Base-by-base conservation (phyloP, 2,888 invertebrate genomes). In the Erebia epiphron region DNA sequence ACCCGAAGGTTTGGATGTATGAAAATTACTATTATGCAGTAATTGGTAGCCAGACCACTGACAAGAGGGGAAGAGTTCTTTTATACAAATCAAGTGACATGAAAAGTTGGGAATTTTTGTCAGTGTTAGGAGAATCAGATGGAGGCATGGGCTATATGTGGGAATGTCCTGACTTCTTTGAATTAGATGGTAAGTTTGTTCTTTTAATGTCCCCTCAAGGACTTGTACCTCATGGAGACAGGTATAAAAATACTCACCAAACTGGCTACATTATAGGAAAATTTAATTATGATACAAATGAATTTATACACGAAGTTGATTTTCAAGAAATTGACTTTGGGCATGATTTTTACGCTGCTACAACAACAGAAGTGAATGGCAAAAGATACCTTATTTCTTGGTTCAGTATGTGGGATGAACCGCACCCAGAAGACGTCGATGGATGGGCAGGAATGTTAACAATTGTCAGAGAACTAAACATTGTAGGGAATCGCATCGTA, bases 81-180 rank as follows among this genome's bases (percentile, higher is more conserved):
- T 76, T 94, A 1, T 94, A 92, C 67, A 85, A 89, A 75, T 94
- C 94, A 1, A 62, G 67, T 11, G 87, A 94, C 75, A 75, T 94
- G 77, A 79, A 80, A 56, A 79, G 74, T 10, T 93, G 93, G 93
- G 88, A 90, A 58, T 92, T 86, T 63, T 77, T 92, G 61, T 83
- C 77, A 10, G 83, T 89, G 9, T 71, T 93, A 5, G 91, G 82
- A 54, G 90, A 91, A 77, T 89, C 92, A 1, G 78, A 85, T 5
- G 88, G 87, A 18, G 83, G 84, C 21, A 75, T 87, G 77, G 90
- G 90, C 1, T 92, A 90, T 67, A 93, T 94, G 92, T 94, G 93
- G 92, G 94, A 94, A 76, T 94, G 94, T 73, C 94, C 94, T 0
- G 94, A 94, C 73, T 90, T 94, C 71, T 94, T 94, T 46, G 88